These are phyloP conservation scores for Plagiodera versicolora DNA, from an alignment of 2,888 invertebrate species.

Conservation along the genomic window DNA sequence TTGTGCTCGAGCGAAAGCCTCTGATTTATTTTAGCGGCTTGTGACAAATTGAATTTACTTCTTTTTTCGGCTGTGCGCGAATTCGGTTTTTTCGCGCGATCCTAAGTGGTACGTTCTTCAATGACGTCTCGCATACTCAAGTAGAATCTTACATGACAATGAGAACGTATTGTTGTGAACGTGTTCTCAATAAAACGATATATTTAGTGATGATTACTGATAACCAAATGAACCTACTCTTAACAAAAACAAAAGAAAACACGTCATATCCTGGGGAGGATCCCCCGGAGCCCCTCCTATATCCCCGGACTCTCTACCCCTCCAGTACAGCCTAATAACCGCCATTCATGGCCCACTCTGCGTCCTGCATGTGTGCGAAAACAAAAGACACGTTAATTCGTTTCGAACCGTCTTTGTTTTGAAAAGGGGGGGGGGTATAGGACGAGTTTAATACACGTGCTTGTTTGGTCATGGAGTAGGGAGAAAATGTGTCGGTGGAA, in stretches of 20 bases:
- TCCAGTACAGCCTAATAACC: not conserved
- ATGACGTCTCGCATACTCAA: not conserved
- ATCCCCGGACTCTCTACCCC: not conserved
- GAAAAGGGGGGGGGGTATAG: not conserved
- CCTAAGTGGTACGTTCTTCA: not conserved
- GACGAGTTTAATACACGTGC: not conserved
- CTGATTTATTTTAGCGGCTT: conserved; percentile 25
- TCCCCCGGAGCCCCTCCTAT: not conserved
- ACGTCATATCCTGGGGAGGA: too few species aligned
- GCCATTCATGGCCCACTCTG: conserved; percentile 6
- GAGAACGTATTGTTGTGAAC: too few species aligned
- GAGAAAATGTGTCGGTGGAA: too few species aligned
- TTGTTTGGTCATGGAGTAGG: too few species aligned
- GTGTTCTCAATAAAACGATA: too few species aligned
- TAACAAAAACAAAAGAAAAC: too few species aligned
- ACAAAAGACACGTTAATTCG: conserved; percentile 13
- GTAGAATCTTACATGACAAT: not conserved
- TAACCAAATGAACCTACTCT: too few species aligned
- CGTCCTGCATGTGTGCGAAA: conserved; percentile 17
- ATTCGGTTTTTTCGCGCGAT: not conserved
- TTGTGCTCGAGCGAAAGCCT: not conserved
- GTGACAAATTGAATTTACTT: conserved; percentile 27
- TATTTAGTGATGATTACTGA: too few species aligned
- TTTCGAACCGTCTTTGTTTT: not conserved
- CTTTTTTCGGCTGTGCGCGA: conserved; percentile 5